Evolutionary conservation across 2,113 vertebrate species (phyloP).

Genomic region (Callipepla californica): DNA sequence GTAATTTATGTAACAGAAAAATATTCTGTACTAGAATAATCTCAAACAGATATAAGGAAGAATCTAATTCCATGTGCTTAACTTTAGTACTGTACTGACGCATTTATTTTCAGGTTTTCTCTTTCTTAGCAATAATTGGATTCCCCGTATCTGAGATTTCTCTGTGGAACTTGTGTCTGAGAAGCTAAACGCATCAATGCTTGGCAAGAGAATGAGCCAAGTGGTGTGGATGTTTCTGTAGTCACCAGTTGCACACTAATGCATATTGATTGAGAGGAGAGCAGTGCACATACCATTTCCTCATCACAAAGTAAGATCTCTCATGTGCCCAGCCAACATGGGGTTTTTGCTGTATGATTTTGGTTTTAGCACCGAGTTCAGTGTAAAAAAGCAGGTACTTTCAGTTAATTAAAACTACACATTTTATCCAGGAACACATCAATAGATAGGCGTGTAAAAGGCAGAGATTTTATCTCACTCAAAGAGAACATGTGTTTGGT

Average conservation of each 20-base stretch:
- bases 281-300: background rate
- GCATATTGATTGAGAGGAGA: constrained; percentile 34
- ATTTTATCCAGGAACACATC: constrained; percentile 66
- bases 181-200: background rate
- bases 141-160: background rate
- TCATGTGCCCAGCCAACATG: background rate
- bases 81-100: background rate
- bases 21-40: background rate
- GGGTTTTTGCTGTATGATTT: constrained; percentile 16
- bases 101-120: background rate
- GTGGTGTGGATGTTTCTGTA: constrained; percentile 33
- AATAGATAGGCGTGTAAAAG: constrained; percentile 52
- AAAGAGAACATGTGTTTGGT: constrained; percentile 68
- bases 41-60: background rate
- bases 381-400: constrained; percentile 38
- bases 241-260: background rate
- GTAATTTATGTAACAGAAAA: background rate
- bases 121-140: background rate
- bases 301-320: background rate
- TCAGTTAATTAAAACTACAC: constrained; percentile 65
- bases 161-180: background rate
- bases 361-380: constrained; percentile 7
- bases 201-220: constrained; percentile 26
- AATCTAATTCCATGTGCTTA: background rate
- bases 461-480: constrained; percentile 59